Evolutionary conservation across 1,140 invertebrate genomes (phyloP), one percentile per base, ranked within the genome.

Genomic region (Brachionus asplanchnoidis): DNA sequence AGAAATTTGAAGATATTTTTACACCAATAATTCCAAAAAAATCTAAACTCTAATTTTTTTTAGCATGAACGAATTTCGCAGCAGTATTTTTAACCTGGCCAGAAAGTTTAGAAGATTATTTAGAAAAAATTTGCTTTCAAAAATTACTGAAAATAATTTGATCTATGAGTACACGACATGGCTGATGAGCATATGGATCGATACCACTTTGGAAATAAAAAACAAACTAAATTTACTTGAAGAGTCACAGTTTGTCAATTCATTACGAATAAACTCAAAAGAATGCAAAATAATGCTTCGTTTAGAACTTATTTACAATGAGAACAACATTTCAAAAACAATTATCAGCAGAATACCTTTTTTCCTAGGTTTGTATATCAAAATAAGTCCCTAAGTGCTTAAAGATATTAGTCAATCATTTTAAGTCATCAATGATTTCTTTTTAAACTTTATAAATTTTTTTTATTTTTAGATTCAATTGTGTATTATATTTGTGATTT

Each of bases 41-140:
- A 42, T 36, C 20, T 42, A 17, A 42, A 26, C 7, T 3, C 4
- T 11, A 28, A 12, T 17, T 40, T 40, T 40, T 77, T 50, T 50
- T 23, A 77, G 73, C 23, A 77, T 77, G 73, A 77, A 50, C 28
- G 44, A 77, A 50, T 77, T 77, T 53, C 40, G 73, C 9, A 77
- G 8, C 20, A 50, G 20, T 14, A 12, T 77, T 3, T 46, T 77
- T 14, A 14, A 77, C 12, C n/a, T 77, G 20, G 46, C 28, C 4
- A 20, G 12, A 46, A 20, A 50, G 11, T 77, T 77, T 28, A 53
- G 26, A 28, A n/a, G 12, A 20, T 50, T 50, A 46, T 26, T 12
- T 23, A 50, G 2, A 23, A 77, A n/a, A 53, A 50, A 28, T 46
- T 50, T 46, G 12, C 2, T 26, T 26, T 26, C 26, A 12, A 20